A percentile compares a stretch with the other conserved stretches of the same genome.
phyloP scores from a whole-genome alignment of 2,113 vertebrate species.

The Gymnarchus niloticus region DNA sequence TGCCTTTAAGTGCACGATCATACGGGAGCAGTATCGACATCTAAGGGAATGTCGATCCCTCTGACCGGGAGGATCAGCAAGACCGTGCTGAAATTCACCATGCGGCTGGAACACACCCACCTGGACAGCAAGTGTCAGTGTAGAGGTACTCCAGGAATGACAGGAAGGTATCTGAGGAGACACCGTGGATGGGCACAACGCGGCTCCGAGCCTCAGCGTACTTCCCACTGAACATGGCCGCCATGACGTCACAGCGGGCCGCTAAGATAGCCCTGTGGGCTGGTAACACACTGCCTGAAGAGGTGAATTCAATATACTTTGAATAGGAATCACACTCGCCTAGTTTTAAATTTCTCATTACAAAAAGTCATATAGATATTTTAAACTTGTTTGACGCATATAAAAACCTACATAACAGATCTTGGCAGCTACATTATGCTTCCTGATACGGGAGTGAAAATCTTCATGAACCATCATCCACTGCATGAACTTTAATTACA shows the following conservation, averaged over 20 bases:
- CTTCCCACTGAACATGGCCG: conserved; percentile 94
- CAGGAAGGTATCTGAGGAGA: conserved; percentile 93
- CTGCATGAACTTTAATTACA: not conserved
- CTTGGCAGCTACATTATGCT: not conserved
- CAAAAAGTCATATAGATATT: not conserved
- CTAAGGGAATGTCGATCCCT: not conserved
- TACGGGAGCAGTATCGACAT: not conserved
- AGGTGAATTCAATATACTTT: not conserved
- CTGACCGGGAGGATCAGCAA: too few relatives aligned
- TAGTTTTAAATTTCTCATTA: not conserved
- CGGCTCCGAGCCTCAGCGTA: conserved; percentile 85
- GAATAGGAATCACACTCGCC: not conserved
- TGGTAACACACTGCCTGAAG: conserved; percentile 75
- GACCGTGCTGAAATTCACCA: not conserved
- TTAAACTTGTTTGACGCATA: not conserved
- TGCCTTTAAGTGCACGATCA: too few relatives aligned
- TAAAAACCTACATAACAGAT: not conserved
- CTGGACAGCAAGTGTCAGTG: conserved; percentile 90
- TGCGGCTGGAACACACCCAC: conserved; percentile 58
- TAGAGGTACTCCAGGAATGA: conserved; percentile 95
- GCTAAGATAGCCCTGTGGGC: conserved; percentile 89
- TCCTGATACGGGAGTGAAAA: not conserved
- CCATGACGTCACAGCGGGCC: conserved; percentile 93
- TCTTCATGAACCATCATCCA: not conserved
- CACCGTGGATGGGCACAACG: conserved; percentile 85